Conservation (phyloP, 2,888 invertebrate genomes). For the Dolomedes plantarius region DNA sequence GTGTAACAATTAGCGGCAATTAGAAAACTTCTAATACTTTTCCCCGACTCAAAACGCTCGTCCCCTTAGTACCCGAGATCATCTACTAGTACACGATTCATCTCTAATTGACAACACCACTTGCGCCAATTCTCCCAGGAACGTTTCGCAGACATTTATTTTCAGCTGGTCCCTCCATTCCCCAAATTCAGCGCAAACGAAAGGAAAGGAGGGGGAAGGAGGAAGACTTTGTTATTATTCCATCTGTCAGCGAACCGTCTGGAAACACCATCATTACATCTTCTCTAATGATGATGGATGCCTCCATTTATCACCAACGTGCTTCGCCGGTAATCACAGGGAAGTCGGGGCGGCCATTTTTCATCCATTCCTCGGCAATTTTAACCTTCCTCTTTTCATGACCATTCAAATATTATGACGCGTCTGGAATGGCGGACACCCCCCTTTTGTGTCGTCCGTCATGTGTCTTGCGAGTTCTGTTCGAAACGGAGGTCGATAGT, state of each 20-base stretch:
- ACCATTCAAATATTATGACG: slow-evolving; percentile 68
- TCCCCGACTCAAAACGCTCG: too few relatives aligned
- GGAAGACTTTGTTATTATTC: slow-evolving; percentile 69
- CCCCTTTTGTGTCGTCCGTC: slow-evolving; percentile 31
- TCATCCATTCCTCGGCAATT: slow-evolving; percentile 42
- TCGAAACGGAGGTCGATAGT: slow-evolving; percentile 27
- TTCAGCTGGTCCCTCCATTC: slow-evolving; percentile 56
- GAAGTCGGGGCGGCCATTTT: slow-evolving; percentile 63
- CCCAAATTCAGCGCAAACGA: slow-evolving; percentile 32
- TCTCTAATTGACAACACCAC: slow-evolving; percentile 12
- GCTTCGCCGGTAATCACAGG: slow-evolving; percentile 67
- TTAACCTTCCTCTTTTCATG: slow-evolving; percentile 17
- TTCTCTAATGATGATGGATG: slow-evolving; percentile 68
- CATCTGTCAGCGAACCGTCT: slow-evolving; percentile 69
- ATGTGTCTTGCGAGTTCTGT: slow-evolving; percentile 15
- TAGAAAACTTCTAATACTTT: not conserved
- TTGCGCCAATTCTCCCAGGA: not conserved
- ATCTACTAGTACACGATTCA: not conserved
- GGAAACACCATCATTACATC: slow-evolving; percentile 70
- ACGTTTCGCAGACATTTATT: slow-evolving; percentile 14
- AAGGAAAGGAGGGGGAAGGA: slow-evolving; percentile 11
- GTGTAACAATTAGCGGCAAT: slow-evolving; percentile 9
- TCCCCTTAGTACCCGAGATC: not conserved
- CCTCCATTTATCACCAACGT: slow-evolving; percentile 67
- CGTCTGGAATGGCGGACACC: slow-evolving; percentile 18